Percentiles rank a stretch among this genome's conserved stretches.
These are phyloP conservation scores for Elachura formosa DNA, from an alignment of 2,113 vertebrate species.

Conservation along the genomic window DNA sequence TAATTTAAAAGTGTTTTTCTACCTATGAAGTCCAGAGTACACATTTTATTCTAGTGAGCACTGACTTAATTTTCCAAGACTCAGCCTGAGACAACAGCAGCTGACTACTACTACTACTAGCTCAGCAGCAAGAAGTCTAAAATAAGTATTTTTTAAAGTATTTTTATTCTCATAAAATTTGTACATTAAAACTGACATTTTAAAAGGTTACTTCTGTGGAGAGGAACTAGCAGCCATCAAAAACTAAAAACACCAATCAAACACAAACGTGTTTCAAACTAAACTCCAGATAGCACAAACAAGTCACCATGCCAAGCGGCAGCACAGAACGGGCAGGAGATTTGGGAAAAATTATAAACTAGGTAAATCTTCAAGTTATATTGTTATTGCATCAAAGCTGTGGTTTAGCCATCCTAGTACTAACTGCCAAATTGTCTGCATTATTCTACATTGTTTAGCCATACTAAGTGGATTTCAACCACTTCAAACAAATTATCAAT, in stretches of 20 bases:
- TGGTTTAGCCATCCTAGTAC: neutral
- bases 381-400: neutral
- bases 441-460: neutral
- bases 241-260: conserved; percentile 53
- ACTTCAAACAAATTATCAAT: conserved; percentile 24
- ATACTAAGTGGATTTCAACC: neutral
- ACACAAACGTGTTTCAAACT: conserved; percentile 24
- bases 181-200: conserved; percentile 70
- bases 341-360: neutral
- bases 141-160: conserved; percentile 54
- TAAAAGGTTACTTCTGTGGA: conserved; percentile 62
- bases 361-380: neutral
- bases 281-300: neutral
- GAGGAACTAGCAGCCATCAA: conserved; percentile 44
- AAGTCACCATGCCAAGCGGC: neutral
- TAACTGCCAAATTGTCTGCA: neutral
- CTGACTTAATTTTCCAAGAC: conserved; percentile 53
- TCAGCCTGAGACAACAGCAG: conserved; percentile 58
- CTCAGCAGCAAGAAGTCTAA: conserved; percentile 51
- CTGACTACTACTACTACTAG: conserved; percentile 61
- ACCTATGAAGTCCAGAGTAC: conserved; percentile 17
- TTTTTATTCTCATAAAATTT: conserved; percentile 70
- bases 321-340: accelerated
- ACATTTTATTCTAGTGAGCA: conserved; percentile 51
- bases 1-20: conserved; percentile 22